Conservation (phyloP, 2,888 invertebrate species). For the Chrysomela aeneicollis region DNA sequence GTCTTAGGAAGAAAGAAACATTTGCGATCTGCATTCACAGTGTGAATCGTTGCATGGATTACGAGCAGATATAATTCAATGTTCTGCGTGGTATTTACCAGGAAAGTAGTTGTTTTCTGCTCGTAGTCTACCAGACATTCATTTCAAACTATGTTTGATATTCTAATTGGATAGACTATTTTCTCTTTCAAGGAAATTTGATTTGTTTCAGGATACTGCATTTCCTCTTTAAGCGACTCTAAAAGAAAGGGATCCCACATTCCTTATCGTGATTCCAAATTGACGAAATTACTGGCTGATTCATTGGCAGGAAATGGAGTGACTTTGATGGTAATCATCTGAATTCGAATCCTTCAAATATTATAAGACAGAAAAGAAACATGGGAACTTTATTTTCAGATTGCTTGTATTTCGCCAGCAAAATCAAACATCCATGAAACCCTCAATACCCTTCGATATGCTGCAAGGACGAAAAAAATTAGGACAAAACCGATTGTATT, state of each 20-base stretch:
- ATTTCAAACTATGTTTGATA: no score
- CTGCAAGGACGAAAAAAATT: slow-evolving; percentile 90
- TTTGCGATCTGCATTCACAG: no score
- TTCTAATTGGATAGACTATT: no score
- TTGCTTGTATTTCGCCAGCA: slow-evolving; percentile 93
- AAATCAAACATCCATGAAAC: slow-evolving; percentile 87
- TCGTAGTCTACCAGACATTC: no score
- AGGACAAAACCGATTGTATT: slow-evolving; percentile 91
- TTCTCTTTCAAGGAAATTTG: neutral
- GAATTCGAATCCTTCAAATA: neutral
- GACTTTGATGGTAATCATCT: slow-evolving; percentile 83
- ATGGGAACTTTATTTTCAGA: slow-evolving; percentile 65
- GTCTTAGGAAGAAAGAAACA: no score
- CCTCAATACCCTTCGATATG: slow-evolving; percentile 90
- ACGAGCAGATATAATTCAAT: no score
- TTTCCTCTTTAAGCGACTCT: slow-evolving; percentile 86
- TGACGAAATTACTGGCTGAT: slow-evolving; percentile 92
- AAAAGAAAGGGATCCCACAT: slow-evolving; percentile 85
- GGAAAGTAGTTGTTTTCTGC: no score
- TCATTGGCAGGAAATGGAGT: slow-evolving; percentile 94
- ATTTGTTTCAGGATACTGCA: slow-evolving; percentile 82
- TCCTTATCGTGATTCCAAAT: slow-evolving; percentile 92
- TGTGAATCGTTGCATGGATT: no score
- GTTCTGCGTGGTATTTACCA: no score
- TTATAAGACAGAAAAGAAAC: no score